Base-by-base conservation (phyloP, 35 echinoderm and acorn worm genomes). In the Patiria miniata region DNA sequence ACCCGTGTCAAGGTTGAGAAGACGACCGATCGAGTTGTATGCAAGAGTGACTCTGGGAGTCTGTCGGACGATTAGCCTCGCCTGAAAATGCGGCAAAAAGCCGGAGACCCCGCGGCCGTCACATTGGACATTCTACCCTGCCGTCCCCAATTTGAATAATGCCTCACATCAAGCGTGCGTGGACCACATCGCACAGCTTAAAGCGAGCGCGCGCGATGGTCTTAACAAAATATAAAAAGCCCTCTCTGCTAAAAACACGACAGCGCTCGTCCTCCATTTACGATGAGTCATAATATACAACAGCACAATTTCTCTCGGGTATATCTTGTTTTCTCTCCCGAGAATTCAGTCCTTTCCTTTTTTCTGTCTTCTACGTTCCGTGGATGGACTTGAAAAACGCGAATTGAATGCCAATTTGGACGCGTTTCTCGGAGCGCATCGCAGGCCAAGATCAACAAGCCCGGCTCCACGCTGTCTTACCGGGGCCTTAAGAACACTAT, bases 131-230 rank as follows among this genome's bases (percentile, higher is more conserved):
- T 73, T 73, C 21, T 73, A 30, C 65, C 26, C 34, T 12, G 34
- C 42, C 42, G 42, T 47, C 65, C 34, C 65, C 65, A 73, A 73
- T 73, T 73, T 73, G 34, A 73, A 73, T 73, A 73, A 73, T 73
- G 21, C 65, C 29, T 36, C 65, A 26, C 26, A 73, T 73, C 65
- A 73, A 73, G 19, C 65, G 65, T 28, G 65, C 34, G 34, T 28
- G 29, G 14, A 30, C 65, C 26, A 18, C 26, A 73, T 34, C 65
- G 9, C 29, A 23, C 65, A 34, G 21, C 10, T 60, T 60, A 60
- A n/a, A n/a, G n/a, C n/a, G 4, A 47, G 42, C 12, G 42, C 42
- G 12, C 42, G 42, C 12, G 42, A 47, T 4, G 12, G 42, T 47
- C 42, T 47, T 47, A 47, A 47, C 4, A 12, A 47, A 4, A 4